phyloP scores from a whole-genome alignment of 2,888 invertebrate species.

The Monopis laevigella region DNA sequence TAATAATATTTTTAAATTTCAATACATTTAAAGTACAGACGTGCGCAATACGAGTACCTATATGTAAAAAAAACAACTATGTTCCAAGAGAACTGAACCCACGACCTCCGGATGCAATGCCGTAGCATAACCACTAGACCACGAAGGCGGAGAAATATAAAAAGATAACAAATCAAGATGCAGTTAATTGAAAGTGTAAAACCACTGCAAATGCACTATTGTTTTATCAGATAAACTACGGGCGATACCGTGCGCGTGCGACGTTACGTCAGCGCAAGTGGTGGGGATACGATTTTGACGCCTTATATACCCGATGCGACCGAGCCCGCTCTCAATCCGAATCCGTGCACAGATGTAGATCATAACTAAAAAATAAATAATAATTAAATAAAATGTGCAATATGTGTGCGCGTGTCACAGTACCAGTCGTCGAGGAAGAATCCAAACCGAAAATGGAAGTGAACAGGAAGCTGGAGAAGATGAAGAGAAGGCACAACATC shows the following conservation, averaged over 20 bases:
- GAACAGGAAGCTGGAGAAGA: constrained; percentile 35
- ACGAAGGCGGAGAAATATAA: too few relatives aligned
- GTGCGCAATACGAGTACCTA: too few relatives aligned
- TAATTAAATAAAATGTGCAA: constrained; percentile 40
- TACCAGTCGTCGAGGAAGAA: constrained; percentile 21
- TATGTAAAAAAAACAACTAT: too few relatives aligned
- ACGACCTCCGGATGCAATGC: too few relatives aligned
- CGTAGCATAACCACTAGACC: too few relatives aligned
- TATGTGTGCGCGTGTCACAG: constrained; percentile 46
- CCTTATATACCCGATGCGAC: constrained; percentile 41
- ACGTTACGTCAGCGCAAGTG: constrained; percentile 24
- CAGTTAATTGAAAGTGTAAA: too few relatives aligned
- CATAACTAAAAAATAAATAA: neutral
- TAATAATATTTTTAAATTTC: too few relatives aligned
- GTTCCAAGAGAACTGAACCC: too few relatives aligned
- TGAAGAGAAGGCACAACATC: constrained; percentile 57
- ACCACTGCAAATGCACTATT: neutral
- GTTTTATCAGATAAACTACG: too few relatives aligned
- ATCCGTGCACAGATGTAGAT: constrained; percentile 1
- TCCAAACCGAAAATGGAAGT: constrained; percentile 18
- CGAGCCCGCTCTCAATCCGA: constrained; percentile 15
- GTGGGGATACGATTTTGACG: constrained; percentile 40
- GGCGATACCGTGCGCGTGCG: constrained; percentile 15
- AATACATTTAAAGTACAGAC: too few relatives aligned
- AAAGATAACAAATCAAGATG: too few relatives aligned